A percentile compares a stretch with the other conserved stretches of the same genome.
Evolutionary conservation across 2,113 vertebrate species (phyloP).

Genomic region (Protobothrops flavoviridis): DNA sequence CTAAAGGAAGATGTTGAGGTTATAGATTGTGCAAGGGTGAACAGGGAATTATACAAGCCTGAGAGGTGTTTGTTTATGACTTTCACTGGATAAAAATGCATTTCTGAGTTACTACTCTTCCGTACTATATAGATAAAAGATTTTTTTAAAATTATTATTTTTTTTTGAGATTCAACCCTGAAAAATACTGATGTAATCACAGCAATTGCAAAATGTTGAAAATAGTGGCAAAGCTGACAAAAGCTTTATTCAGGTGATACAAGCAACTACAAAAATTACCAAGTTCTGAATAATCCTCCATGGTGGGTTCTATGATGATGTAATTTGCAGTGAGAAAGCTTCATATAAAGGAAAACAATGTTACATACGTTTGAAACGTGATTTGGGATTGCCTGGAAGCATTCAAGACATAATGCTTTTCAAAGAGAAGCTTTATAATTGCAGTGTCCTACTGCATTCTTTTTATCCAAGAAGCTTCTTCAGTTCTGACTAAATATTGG

Average conservation of each 20-base stretch:
- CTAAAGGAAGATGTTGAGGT: not conserved
- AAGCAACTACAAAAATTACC: not conserved
- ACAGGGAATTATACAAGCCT: slow-evolving; percentile 43
- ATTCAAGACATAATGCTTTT: not conserved
- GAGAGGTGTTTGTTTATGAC: slow-evolving; percentile 32
- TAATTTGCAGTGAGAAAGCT: not conserved
- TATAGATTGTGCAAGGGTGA: not conserved
- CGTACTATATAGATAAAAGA: slow-evolving; percentile 29
- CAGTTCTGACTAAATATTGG: not conserved
- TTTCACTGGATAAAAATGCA: not conserved
- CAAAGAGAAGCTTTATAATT: not conserved
- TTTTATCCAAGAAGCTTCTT: not conserved
- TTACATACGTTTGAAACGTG: not conserved
- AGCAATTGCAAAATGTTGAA: not conserved
- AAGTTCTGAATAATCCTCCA: not conserved
- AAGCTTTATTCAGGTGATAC: not conserved
- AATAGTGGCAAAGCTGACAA: not conserved
- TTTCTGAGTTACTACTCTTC: not conserved
- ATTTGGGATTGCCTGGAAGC: not conserved
- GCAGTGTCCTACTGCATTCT: not conserved
- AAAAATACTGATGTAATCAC: not conserved
- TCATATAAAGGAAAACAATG: not conserved
- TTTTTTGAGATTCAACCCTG: not conserved
- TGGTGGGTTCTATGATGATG: not conserved
- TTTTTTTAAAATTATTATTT: too few species aligned